A percentile compares a stretch with the other conserved stretches of the same genome.
phyloP scores from a whole-genome alignment of 1,140 invertebrate genomes.

The Chionoecetes opilio region DNA sequence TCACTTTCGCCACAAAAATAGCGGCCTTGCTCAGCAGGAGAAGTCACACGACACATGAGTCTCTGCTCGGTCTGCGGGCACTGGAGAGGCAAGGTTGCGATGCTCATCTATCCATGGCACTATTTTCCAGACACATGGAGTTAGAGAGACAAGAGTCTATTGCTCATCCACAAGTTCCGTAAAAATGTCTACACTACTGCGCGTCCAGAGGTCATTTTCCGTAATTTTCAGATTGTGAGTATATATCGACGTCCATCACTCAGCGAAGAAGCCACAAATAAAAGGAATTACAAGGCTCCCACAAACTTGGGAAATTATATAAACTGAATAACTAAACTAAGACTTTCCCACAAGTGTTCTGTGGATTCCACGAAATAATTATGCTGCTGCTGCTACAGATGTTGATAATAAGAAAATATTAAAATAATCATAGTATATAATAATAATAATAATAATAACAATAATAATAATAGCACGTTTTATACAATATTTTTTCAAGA shows the following conservation, averaged over 20 bases:
- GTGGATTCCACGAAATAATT: no score
- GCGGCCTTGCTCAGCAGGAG: constrained; percentile 43
- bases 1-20: constrained; percentile 45
- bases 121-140: constrained; percentile 30
- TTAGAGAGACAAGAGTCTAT: constrained; percentile 76
- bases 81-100: constrained; percentile 75
- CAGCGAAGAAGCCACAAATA: neutral
- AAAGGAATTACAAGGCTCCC: no score
- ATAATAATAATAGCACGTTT: no score
- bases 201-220: constrained; percentile 4
- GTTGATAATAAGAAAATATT: no score
- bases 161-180: constrained; percentile 65
- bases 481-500: no score
- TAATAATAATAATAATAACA: no score
- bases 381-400: no score
- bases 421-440: no score
- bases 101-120: constrained; percentile 70
- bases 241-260: neutral
- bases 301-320: neutral
- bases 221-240: constrained; percentile 29
- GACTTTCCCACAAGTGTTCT: neutral
- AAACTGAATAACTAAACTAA: neutral
- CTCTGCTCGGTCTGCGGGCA: constrained; percentile 68
- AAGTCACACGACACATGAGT: constrained; percentile 56
- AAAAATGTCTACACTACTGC: neutral